Evolutionary conservation across 2,113 vertebrate genomes (phyloP).

Genomic region (Coryphaenoides rupestris): DNA sequence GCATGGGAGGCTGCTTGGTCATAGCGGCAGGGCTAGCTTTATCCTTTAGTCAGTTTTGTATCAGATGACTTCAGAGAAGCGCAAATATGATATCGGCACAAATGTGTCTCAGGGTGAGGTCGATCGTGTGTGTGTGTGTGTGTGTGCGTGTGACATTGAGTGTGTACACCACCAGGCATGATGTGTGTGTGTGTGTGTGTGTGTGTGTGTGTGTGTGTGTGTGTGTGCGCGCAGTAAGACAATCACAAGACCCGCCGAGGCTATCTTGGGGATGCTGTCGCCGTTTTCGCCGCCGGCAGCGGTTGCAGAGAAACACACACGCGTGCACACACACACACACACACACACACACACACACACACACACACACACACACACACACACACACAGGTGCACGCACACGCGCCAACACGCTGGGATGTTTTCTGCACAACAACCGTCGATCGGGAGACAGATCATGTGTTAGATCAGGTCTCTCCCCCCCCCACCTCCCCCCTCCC

Average conservation of each 20-base stretch:
- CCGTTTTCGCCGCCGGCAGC: slow-evolving; percentile 29
- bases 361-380: slow-evolving; percentile 2
- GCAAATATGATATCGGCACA: slow-evolving; percentile 31
- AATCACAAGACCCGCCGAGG: slow-evolving; percentile 33
- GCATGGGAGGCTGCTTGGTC: no score
- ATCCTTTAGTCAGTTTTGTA: neutral
- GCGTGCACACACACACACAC: slow-evolving; percentile 22
- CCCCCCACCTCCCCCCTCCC: no score
- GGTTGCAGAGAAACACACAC: slow-evolving; percentile 18
- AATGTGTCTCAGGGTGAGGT: neutral
- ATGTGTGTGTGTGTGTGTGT: slow-evolving; percentile 4
- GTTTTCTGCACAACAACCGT: no score
- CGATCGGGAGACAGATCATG: no score
- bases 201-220: slow-evolving; percentile 13
- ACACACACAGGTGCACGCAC: neutral
- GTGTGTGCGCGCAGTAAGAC: neutral
- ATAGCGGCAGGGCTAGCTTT: no score
- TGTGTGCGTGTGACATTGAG: no score
- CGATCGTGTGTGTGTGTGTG: slow-evolving; percentile 13
- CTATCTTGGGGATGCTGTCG: slow-evolving; percentile 50
- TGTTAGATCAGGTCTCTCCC: slow-evolving; percentile 12
- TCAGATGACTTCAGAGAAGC: neutral
- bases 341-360: slow-evolving; percentile 8
- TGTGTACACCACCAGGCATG: no score
- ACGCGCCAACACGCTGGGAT: slow-evolving; percentile 22